Conservation (phyloP, 2,113 vertebrate species). For the Apistogramma diplotaenia region DNA sequence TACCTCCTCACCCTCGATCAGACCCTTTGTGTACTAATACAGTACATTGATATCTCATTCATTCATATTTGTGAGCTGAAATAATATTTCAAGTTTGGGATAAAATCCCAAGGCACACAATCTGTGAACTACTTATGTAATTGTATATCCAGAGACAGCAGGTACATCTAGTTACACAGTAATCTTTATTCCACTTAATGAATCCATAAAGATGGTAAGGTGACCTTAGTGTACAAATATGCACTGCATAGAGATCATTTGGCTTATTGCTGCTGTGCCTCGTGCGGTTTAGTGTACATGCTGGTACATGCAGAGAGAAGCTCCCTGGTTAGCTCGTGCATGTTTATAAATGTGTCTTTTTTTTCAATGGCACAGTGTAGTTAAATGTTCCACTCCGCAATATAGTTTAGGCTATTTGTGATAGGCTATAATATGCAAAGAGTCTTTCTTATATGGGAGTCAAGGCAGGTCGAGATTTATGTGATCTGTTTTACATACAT, state of each 20-base stretch:
- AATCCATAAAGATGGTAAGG: not conserved
- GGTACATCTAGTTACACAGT: not conserved
- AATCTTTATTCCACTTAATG: not conserved
- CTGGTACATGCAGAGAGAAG: not conserved
- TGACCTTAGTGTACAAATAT: slow-evolving; percentile 3
- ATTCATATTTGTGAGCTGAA: not conserved
- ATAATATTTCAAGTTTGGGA: not conserved
- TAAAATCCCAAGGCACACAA: not conserved
- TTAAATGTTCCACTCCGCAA: not conserved
- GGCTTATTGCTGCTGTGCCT: not conserved
- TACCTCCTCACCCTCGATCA: not conserved
- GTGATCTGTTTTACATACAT: not conserved
- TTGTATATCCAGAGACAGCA: not conserved
- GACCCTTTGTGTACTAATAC: not conserved
- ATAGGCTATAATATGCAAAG: not conserved
- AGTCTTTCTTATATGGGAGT: not conserved
- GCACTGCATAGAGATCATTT: not conserved
- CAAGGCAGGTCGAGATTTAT: not conserved
- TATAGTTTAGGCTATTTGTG: not conserved
- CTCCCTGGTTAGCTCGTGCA: not conserved
- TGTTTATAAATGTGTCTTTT: too few species aligned
- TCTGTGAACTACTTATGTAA: not conserved
- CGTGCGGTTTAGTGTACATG: not conserved
- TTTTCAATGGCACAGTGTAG: not conserved
- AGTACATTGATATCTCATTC: not conserved